phyloP scores from a whole-genome alignment of 2,888 invertebrate species.

The Pantelozetes paolii region DNA sequence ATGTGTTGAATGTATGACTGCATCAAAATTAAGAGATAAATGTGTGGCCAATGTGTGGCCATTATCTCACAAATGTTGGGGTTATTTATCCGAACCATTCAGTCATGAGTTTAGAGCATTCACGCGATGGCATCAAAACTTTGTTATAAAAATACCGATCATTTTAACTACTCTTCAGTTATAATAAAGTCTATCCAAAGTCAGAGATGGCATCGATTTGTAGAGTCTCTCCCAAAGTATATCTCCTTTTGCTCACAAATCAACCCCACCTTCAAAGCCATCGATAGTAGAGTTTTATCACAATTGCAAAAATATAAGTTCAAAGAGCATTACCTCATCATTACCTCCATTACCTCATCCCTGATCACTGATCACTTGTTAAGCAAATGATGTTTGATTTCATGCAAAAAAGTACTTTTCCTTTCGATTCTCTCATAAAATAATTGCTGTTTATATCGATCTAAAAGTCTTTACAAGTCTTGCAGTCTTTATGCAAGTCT shows the following conservation, averaged over 20 bases:
- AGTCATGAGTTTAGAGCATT: neutral
- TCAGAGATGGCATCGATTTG: neutral
- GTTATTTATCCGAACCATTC: neutral
- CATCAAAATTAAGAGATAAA: neutral
- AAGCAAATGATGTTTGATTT: neutral
- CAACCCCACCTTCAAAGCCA: neutral
- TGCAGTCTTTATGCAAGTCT: no score
- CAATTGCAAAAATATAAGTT: neutral
- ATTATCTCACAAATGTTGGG: neutral
- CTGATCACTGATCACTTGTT: neutral
- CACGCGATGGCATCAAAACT: neutral
- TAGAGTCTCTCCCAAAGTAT: neutral
- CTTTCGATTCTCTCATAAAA: neutral
- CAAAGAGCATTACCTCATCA: neutral
- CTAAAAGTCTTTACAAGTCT: neutral
- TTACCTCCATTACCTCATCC: neutral
- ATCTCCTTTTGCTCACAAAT: neutral
- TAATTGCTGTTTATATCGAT: constrained; percentile 7
- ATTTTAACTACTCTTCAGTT: neutral
- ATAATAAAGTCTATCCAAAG: no score
- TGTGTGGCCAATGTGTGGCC: neutral
- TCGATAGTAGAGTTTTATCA: neutral
- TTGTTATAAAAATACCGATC: neutral
- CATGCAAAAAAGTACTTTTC: constrained; percentile 5
- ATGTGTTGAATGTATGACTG: neutral